Evolutionary conservation across 2,888 invertebrate species (phyloP).

Genomic region (Sarcophaga carnaria): DNA sequence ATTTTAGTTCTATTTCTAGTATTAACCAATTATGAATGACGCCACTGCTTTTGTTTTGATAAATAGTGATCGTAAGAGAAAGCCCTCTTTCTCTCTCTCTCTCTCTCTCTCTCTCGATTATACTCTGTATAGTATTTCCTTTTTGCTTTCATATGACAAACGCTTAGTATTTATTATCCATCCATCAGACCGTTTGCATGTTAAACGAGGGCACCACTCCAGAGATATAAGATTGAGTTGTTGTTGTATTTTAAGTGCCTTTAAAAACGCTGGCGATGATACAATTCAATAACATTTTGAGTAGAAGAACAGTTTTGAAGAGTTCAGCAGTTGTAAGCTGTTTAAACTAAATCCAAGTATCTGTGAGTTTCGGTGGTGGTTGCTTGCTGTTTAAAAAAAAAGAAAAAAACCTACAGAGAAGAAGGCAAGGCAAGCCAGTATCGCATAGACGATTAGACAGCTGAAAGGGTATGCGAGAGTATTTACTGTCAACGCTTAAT

Average conservation of each 20-base stretch:
- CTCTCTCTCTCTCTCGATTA: neutral
- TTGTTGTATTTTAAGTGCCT: neutral
- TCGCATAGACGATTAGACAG: neutral
- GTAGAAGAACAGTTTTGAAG: too few relatives aligned
- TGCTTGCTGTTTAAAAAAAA: slow-evolving; percentile 27
- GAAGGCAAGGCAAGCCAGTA: slow-evolving; percentile 28
- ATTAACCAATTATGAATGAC: neutral
- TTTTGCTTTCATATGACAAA: neutral
- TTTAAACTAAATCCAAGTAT: neutral
- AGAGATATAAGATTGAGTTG: neutral
- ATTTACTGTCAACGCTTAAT: slow-evolving; percentile 53
- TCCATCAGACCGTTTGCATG: neutral
- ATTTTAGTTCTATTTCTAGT: neutral
- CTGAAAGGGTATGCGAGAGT: slow-evolving; percentile 33
- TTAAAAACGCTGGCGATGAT: neutral
- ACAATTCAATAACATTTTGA: too few relatives aligned
- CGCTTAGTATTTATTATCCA: neutral
- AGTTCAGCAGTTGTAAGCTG: too few relatives aligned
- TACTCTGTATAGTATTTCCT: neutral
- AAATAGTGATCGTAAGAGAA: neutral
- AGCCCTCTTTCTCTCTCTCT: neutral
- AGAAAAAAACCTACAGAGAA: neutral
- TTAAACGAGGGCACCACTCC: neutral
- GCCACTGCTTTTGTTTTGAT: neutral
- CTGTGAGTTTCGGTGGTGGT: slow-evolving; percentile 34